Conservation (phyloP, 2,113 vertebrate genomes). For the human (Homo sapiens) region GRCh38 chr9:27680501-27681000, state of each 20-base stretch:
- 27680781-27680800: not conserved
- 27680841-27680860: not conserved
- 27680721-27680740: not conserved
- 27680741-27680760: not conserved
- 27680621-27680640: not conserved
- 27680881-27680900: not conserved
- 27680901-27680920: not conserved
- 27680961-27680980: not conserved
- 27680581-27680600: not conserved
- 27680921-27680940: not conserved
- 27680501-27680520: not conserved
- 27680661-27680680: not conserved
- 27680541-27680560: not conserved
- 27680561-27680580: not conserved
- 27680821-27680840: not conserved
- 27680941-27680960: not conserved
- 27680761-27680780: not conserved
- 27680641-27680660: slow-evolving; percentile 7
- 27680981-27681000: not conserved
- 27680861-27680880: not conserved
- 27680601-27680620: not conserved
- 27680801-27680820: not conserved
- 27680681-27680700: not conserved
- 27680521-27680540: not conserved
- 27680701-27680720: not conserved